These are phyloP conservation scores for Rhadinocentrus ornatus DNA, from an alignment of 2,797 vertebrate species.

Conservation along the genomic window DNA sequence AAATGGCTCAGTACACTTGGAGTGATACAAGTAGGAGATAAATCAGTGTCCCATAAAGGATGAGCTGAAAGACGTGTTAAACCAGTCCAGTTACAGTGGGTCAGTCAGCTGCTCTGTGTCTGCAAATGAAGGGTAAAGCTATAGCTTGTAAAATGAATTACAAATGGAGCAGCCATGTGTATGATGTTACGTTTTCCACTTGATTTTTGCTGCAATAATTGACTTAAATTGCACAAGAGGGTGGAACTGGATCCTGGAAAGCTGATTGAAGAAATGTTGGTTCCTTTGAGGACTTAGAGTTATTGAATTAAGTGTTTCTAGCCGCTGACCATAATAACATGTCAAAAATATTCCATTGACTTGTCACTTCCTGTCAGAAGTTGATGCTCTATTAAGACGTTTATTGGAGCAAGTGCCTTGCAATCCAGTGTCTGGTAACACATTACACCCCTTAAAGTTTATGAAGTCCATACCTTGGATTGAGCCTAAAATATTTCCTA, in stretches of 20 bases:
- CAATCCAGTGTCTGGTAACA: too few relatives aligned
- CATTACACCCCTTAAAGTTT: too few relatives aligned
- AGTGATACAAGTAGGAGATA: slow-evolving; percentile 53
- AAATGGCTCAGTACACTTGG: slow-evolving; percentile 52
- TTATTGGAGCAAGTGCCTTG: too few relatives aligned
- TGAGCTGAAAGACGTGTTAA: slow-evolving; percentile 15
- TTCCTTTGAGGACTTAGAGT: too few relatives aligned
- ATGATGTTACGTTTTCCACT: neutral
- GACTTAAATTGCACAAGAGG: neutral
- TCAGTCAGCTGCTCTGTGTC: slow-evolving; percentile 20
- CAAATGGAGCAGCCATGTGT: neutral
- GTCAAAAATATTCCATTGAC: too few relatives aligned
- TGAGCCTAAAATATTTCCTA: too few relatives aligned
- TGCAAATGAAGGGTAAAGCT: neutral
- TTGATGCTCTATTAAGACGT: too few relatives aligned
- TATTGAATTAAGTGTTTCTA: too few relatives aligned
- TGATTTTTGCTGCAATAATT: neutral
- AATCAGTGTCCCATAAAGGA: slow-evolving; percentile 54
- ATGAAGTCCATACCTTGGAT: too few relatives aligned
- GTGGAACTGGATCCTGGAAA: neutral
- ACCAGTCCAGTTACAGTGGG: slow-evolving; percentile 28
- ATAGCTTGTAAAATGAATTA: neutral
- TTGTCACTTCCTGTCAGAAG: too few relatives aligned
- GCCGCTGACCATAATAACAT: too few relatives aligned
- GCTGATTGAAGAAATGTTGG: neutral